Conservation (phyloP, 2,888 invertebrate genomes). For the Diabrotica balteata region DNA sequence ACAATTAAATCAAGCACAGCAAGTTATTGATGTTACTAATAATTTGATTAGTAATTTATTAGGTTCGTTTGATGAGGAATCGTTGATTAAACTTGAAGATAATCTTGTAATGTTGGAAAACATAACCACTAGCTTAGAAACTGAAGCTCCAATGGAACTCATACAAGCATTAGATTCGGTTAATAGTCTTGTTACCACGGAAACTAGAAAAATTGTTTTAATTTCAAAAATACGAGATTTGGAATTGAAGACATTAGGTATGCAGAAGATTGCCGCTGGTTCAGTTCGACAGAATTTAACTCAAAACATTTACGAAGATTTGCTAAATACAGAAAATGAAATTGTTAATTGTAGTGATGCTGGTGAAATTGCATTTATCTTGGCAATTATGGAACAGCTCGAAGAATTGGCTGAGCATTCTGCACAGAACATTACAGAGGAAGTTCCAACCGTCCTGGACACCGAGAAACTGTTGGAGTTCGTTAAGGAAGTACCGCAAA, state of each 20-base stretch:
- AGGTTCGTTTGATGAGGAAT: constrained; percentile 1
- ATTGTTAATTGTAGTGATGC: constrained; percentile 9
- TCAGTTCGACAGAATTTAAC: not conserved
- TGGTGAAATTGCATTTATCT: not conserved
- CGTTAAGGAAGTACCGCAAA: not conserved
- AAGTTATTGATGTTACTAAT: constrained; percentile 14
- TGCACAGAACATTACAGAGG: not conserved
- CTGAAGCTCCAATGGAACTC: not conserved
- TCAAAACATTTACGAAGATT: constrained; percentile 17
- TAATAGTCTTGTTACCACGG: not conserved
- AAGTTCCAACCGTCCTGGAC: constrained; percentile 3
- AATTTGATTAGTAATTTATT: constrained; percentile 9
- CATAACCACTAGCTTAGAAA: not conserved
- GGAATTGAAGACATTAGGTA: not conserved
- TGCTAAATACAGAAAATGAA: not conserved
- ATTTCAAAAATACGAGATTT: constrained; percentile 3
- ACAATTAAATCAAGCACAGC: constrained; percentile 9
- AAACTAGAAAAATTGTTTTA: not conserved
- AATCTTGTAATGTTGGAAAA: constrained; percentile 9
- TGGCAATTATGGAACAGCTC: constrained; percentile 1
- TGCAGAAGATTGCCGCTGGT: not conserved
- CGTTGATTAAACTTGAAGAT: constrained; percentile 11
- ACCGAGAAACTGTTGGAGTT: constrained; percentile 13
- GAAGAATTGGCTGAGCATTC: constrained; percentile 4
- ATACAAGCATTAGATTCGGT: not conserved